Base-by-base conservation (phyloP, 2,888 invertebrate genomes). In the Drosophila macrospina region DNA sequence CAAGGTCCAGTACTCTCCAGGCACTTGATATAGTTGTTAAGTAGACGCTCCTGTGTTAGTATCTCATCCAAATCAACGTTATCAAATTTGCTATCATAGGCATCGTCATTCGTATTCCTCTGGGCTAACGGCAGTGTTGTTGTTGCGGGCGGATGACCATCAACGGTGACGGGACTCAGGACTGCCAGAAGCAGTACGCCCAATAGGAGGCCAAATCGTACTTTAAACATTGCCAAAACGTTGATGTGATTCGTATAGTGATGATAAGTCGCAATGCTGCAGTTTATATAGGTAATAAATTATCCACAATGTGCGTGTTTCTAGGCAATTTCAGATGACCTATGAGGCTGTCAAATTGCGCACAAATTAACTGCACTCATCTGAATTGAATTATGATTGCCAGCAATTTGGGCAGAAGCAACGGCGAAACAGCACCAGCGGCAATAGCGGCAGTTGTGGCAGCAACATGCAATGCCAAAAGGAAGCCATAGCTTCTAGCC, bases 1-100 rank as follows among this genome's bases (percentile, higher is more conserved):
- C 96, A 96, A 42, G 93, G 94, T 10, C 94, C 94, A 63, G 91
- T 92, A 0, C 93, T 94, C 80, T 96, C 89, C 37, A 96, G 82
- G 80, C 96, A 96, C 68, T 95, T 93, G 44, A 94, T 91, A 85
- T 96, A 95, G 42, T 94, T 94, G 32, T 92, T 91, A 3, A 96
- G 90, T n/a, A 96, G 62, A 5, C 95, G 93, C 32, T 95, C 94
- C 90, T 94, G 96, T 4, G 81, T 89, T 20, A 96, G 90, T 72
- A 96, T 94, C 83, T 94, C 94, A 50, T 96, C 94, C 61, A 96
- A 60, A 89, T 96, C 93, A 52, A 96, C 92, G 87, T 95, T 94
- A 89, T 96, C 96, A 83, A 94, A 96, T 81, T 94, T 95, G 62
- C 93, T 93, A 0, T 95, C 94, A 86, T 96, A 96, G 20, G 91